Evolutionary conservation across 2,888 invertebrate species (phyloP).

Genomic region (Dasypogon diadema): DNA sequence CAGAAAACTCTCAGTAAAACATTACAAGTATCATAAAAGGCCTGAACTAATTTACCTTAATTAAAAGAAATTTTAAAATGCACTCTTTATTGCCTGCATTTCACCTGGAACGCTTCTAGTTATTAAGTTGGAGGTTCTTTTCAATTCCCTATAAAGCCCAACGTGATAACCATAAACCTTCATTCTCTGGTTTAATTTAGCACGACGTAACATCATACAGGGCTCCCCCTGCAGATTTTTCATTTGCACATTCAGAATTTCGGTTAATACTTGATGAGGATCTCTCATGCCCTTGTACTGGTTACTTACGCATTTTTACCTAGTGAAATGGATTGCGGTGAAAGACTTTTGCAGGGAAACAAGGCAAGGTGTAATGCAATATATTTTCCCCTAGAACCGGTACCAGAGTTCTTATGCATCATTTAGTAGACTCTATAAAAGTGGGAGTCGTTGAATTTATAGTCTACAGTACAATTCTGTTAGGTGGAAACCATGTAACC

Average conservation of each 20-base stretch:
- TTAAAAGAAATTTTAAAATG: too few relatives aligned
- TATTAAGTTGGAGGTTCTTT: slow-evolving; percentile 14
- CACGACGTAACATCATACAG: neutral
- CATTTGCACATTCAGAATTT: slow-evolving; percentile 45
- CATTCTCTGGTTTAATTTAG: slow-evolving; percentile 43
- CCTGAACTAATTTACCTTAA: too few relatives aligned
- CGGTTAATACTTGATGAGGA: slow-evolving; percentile 49
- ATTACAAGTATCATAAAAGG: too few relatives aligned
- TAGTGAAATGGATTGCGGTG: slow-evolving; percentile 46
- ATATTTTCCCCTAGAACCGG: slow-evolving; percentile 27
- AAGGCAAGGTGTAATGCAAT: slow-evolving; percentile 34
- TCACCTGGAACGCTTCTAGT: neutral
- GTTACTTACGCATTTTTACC: slow-evolving; percentile 48
- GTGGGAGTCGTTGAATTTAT: slow-evolving; percentile 52
- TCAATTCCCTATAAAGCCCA: slow-evolving; percentile 30
- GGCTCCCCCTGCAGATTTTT: slow-evolving; percentile 29
- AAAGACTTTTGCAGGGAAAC: slow-evolving; percentile 43
- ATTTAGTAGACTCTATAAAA: slow-evolving; percentile 55
- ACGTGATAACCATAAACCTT: slow-evolving; percentile 40
- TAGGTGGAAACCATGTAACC: slow-evolving; percentile 28
- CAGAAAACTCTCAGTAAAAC: too few relatives aligned
- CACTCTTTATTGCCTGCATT: neutral
- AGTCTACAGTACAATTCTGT: slow-evolving; percentile 20
- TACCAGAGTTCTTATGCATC: slow-evolving; percentile 51
- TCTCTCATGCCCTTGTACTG: slow-evolving; percentile 8